Percentiles rank a stretch among this genome's conserved stretches.
phyloP scores from a whole-genome alignment of 2,797 vertebrate species.

The Lepilemur ruficaudatus region DNA sequence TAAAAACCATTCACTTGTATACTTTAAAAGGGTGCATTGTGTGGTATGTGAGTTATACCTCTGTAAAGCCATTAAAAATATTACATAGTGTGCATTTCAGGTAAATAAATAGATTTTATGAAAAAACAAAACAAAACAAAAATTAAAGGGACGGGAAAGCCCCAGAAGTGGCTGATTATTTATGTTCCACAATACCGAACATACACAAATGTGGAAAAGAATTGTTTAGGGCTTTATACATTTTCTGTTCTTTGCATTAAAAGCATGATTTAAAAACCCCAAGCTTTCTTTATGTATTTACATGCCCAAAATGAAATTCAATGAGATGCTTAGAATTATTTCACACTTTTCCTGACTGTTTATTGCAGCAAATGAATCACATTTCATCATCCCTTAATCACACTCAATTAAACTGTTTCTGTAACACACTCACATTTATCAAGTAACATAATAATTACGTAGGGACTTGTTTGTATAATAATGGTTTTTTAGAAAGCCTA shows the following conservation, averaged over 20 bases:
- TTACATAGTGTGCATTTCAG: background rate
- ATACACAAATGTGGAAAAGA: background rate
- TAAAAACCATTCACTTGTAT: background rate
- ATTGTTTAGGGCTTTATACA: background rate
- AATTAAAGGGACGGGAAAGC: slow-evolving; percentile 2
- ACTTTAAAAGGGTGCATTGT: background rate
- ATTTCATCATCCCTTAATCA: background rate
- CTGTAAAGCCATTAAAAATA: background rate
- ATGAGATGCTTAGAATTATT: background rate
- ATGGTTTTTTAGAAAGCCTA: background rate
- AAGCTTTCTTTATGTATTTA: background rate
- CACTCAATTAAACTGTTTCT: background rate
- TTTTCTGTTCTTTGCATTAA: slow-evolving; percentile 18
- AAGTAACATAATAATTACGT: background rate
- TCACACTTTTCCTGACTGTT: background rate
- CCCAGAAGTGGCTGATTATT: background rate
- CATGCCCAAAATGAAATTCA: background rate
- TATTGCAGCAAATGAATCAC: background rate
- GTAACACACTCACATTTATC: background rate
- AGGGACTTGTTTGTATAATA: background rate
- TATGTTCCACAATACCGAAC: background rate
- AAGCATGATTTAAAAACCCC: background rate
- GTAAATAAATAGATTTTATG: background rate
- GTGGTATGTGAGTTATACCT: background rate
- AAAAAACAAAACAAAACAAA: background rate